A percentile compares a stretch with the other conserved stretches of the same genome.
These are phyloP conservation scores for Calycopis cecrops DNA, from an alignment of 1,140 invertebrate genomes.

Conservation along the genomic window DNA sequence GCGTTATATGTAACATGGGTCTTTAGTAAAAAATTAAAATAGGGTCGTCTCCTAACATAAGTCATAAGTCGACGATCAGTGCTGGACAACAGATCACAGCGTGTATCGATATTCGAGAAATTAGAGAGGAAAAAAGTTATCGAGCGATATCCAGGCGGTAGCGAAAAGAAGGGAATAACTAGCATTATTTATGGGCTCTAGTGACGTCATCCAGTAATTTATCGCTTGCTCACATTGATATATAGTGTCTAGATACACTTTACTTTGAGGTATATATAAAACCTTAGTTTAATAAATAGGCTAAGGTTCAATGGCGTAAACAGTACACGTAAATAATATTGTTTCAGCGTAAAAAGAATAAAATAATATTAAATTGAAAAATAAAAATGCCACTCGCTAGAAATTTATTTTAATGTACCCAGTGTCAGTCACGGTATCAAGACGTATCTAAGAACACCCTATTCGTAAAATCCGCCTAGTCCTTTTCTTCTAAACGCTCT, in stretches of 20 bases:
- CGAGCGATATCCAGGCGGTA: neutral
- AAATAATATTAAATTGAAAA: no score
- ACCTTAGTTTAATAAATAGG: no score
- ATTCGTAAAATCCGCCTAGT: no score
- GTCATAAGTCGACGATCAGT: neutral
- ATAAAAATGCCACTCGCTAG: no score
- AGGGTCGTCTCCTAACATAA: neutral
- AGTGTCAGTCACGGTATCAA: no score
- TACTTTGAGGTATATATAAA: neutral
- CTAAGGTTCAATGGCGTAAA: no score
- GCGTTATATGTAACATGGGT: neutral
- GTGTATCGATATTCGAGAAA: neutral
- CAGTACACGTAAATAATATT: no score
- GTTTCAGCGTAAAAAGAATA: no score
- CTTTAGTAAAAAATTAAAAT: neutral
- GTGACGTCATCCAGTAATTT: slow-evolving; percentile 32
- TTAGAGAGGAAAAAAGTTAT: neutral
- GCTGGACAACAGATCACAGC: neutral
- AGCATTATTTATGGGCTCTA: slow-evolving; percentile 28
- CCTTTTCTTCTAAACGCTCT: no score
- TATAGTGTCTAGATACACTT: neutral
- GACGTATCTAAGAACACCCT: no score
- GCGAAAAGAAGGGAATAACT: neutral
- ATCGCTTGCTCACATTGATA: slow-evolving; percentile 22
- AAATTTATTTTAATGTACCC: no score